A percentile compares a stretch with the other conserved stretches of the same genome.
These are phyloP conservation scores for Choristoneura rosaceana DNA, from an alignment of 2,888 invertebrate species.

Conservation along the genomic window DNA sequence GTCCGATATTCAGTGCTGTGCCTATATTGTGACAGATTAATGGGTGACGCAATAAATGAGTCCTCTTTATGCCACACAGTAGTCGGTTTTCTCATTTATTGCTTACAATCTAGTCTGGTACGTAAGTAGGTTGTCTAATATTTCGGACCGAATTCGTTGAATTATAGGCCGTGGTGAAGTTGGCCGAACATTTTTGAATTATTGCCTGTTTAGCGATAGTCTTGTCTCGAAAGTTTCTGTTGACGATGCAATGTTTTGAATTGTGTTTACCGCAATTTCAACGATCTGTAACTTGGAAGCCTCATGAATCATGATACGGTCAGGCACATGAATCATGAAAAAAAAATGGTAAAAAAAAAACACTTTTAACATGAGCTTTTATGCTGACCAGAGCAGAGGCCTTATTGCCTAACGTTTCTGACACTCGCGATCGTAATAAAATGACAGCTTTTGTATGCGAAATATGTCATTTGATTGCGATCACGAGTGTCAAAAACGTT, in stretches of 20 bases:
- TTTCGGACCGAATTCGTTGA: slow-evolving; percentile 32
- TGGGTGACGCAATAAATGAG: slow-evolving; percentile 10
- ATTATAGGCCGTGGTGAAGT: slow-evolving; percentile 26
- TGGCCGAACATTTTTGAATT: slow-evolving; percentile 27
- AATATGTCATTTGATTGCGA: too few species aligned
- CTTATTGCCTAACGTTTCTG: too few species aligned
- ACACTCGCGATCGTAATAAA: too few species aligned
- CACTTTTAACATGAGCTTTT: too few species aligned
- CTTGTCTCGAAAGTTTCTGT: slow-evolving; percentile 20
- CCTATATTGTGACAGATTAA: slow-evolving; percentile 5
- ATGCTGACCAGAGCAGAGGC: too few species aligned
- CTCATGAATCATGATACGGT: neutral
- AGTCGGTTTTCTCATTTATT: slow-evolving; percentile 22
- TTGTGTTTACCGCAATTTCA: slow-evolving; percentile 1
- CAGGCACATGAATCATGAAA: neutral
- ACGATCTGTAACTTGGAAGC: neutral
- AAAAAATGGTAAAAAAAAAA: too few species aligned
- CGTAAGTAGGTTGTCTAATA: slow-evolving; percentile 33
- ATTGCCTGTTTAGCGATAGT: slow-evolving; percentile 32
- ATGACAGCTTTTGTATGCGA: too few species aligned
- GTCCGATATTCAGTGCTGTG: neutral
- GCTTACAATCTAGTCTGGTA: slow-evolving; percentile 9
- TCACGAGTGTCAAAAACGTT: too few species aligned
- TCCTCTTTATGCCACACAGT: slow-evolving; percentile 10
- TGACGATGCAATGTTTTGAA: neutral